Conservation (phyloP, 2,888 invertebrate species). For the Clitarchus hookeri region DNA sequence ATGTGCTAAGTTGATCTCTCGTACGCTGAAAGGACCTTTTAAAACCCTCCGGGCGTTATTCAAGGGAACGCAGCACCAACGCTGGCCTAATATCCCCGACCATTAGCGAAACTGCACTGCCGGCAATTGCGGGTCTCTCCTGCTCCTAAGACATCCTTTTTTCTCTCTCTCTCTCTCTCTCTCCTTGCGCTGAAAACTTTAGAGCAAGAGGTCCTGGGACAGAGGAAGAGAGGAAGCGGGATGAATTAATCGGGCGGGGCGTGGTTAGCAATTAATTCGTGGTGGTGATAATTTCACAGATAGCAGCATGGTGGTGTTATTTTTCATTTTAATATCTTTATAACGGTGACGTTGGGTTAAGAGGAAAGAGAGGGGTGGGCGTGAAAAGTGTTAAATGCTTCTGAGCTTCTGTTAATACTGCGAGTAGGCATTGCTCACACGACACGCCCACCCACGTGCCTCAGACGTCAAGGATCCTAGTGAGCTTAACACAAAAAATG, state of each 20-base stretch:
- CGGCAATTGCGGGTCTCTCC: not conserved
- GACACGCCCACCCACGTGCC: no score
- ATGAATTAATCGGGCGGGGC: slow-evolving; percentile 23
- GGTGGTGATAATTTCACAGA: slow-evolving; percentile 24
- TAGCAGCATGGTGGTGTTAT: not conserved
- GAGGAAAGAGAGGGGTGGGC: not conserved
- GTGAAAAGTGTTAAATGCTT: not conserved
- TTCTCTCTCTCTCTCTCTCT: not conserved
- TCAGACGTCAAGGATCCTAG: no score
- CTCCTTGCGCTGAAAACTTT: slow-evolving; percentile 20
- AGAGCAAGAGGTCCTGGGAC: not conserved
- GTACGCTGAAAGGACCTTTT: not conserved
- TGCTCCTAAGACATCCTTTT: not conserved
- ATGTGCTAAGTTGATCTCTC: not conserved
- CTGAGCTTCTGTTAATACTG: not conserved
- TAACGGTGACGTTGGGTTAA: not conserved
- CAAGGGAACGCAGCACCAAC: not conserved
- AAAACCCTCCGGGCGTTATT: not conserved
- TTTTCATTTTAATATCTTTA: slow-evolving; percentile 26
- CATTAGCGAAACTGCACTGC: slow-evolving; percentile 1
- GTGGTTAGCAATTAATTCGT: slow-evolving; percentile 22
- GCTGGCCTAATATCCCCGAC: slow-evolving; percentile 4
- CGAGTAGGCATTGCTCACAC: not conserved
- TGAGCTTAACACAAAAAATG: no score
- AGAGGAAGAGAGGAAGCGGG: not conserved